These are phyloP conservation scores for Nicator chloris DNA, from an alignment of 2,113 vertebrate species.

Conservation along the genomic window DNA sequence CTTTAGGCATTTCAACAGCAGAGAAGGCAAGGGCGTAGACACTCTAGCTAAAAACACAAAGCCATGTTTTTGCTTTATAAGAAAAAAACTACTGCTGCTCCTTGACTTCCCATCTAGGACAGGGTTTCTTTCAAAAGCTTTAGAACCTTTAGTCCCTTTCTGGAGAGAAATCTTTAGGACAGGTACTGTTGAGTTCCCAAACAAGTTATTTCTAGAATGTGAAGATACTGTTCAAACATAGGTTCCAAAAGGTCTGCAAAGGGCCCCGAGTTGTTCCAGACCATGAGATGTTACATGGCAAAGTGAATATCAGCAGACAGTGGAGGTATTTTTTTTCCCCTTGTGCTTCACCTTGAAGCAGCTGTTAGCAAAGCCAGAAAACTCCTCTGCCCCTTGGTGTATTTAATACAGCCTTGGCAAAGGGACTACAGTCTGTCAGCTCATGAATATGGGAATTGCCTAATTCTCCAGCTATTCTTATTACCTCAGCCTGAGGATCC, in stretches of 20 bases:
- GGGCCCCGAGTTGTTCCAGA: neutral
- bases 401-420: conserved; percentile 21
- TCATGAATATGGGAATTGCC: conserved; percentile 47
- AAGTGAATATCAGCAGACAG: neutral
- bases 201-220: neutral
- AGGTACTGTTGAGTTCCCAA: neutral
- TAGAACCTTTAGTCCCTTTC: neutral
- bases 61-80: neutral
- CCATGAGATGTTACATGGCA: neutral
- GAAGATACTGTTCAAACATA: neutral
- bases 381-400: neutral
- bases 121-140: neutral
- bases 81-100: neutral
- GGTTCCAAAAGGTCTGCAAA: neutral
- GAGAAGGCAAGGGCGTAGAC: conserved; percentile 1
- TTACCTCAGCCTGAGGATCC: conserved; percentile 49
- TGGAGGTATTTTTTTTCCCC: neutral
- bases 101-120: neutral
- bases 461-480: conserved; percentile 46
- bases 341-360: conserved; percentile 59
- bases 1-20: conserved; percentile 1
- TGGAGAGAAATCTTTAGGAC: neutral
- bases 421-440: conserved; percentile 9
- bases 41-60: neutral
- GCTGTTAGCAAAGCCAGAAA: conserved; percentile 15